Evolutionary conservation across 30 jellyfish, hydroid and myxozoan species (phyloP).

Genomic region (Aurelia coerulea): DNA sequence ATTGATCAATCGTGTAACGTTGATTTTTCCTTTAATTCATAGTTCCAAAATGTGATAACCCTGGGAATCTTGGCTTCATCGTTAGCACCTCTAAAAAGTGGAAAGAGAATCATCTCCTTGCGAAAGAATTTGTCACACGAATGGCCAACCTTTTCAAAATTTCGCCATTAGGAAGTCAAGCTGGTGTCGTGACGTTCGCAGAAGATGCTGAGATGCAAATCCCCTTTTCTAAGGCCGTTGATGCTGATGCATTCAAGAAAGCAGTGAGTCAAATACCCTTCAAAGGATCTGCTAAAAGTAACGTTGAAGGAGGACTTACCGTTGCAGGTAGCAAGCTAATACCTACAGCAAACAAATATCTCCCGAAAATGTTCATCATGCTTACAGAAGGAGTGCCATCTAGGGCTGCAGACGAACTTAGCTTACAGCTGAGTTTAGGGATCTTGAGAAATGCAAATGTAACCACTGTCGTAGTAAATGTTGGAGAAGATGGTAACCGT

Average conservation of each 20-base stretch:
- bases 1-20: not conserved
- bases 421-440: not conserved
- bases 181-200: conserved; percentile 89
- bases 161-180: conserved; percentile 67
- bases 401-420: not conserved
- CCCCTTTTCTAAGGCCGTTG: conserved; percentile 24
- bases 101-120: conserved; percentile 60
- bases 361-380: conserved; percentile 61
- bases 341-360: conserved; percentile 40
- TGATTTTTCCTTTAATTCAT: not conserved
- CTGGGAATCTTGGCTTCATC: conserved; percentile 87
- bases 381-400: conserved; percentile 54
- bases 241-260: conserved; percentile 41
- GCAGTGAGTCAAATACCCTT: conserved; percentile 73
- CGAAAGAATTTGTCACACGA: conserved; percentile 68
- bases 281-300: conserved; percentile 52
- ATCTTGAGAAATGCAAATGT: conserved; percentile 1
- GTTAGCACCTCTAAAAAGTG: conserved; percentile 84
- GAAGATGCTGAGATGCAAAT: conserved; percentile 76
- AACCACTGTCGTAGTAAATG: not conserved
- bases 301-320: conserved; percentile 65
- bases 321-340: conserved; percentile 43
- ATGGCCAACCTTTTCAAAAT: conserved; percentile 68
- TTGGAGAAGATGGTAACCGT: not conserved
- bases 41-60: conserved; percentile 61